These are phyloP conservation scores for Drosophila kanekoi DNA, from an alignment of 2,888 invertebrate genomes.

Conservation along the genomic window DNA sequence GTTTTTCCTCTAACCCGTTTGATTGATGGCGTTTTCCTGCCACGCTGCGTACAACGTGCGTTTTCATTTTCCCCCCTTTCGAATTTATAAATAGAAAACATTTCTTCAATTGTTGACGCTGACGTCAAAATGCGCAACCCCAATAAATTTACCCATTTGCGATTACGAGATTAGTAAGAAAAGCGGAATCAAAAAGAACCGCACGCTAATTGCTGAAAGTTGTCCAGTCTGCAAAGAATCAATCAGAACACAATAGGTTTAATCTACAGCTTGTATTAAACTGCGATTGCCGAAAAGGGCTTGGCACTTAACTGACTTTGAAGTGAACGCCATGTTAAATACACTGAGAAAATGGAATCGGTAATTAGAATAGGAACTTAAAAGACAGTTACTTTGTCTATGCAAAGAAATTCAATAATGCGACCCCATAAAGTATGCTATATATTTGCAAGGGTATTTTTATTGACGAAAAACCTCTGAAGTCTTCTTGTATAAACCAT, in stretches of 20 bases:
- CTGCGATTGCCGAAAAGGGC: not conserved
- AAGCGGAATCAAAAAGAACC: not conserved
- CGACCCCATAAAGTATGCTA: too few relatives aligned
- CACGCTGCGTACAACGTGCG: conserved; percentile 49
- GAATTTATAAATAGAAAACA: conserved; percentile 51
- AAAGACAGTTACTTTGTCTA: too few relatives aligned
- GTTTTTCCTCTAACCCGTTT: conserved; percentile 34
- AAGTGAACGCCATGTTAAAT: too few relatives aligned
- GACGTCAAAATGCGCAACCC: conserved; percentile 36
- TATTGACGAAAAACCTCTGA: too few relatives aligned
- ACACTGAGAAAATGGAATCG: too few relatives aligned
- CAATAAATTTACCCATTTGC: conserved; percentile 26
- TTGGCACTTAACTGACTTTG: too few relatives aligned
- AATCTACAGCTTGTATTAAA: not conserved
- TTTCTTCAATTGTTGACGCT: conserved; percentile 26
- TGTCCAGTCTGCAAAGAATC: conserved; percentile 3
- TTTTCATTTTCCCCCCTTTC: conserved; percentile 25
- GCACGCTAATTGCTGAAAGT: conserved; percentile 29
- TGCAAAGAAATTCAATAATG: too few relatives aligned
- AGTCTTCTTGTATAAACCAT: too few relatives aligned
- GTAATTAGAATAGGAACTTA: too few relatives aligned
- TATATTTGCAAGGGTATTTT: too few relatives aligned
- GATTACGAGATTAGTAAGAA: conserved; percentile 25
- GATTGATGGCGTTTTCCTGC: conserved; percentile 61
- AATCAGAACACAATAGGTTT: not conserved